Evolutionary conservation across 92 coral and sea anemone species (phyloP), one percentile per base, ranked within the genome.

Genomic region (Zoanthus gigantus): DNA sequence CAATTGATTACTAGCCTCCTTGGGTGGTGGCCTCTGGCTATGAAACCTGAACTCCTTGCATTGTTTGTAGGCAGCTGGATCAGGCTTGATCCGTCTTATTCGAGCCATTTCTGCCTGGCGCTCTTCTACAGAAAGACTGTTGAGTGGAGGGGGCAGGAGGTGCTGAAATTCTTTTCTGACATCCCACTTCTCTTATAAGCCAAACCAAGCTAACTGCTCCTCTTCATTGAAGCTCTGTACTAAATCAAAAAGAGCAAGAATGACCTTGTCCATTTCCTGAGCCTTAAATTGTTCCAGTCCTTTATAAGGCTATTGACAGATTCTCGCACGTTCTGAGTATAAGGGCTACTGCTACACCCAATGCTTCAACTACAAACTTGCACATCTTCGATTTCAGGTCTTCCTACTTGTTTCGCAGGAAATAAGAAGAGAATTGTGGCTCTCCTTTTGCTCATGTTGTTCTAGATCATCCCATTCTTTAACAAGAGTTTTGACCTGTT

Each of bases 171-270:
- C 77, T 10, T 58, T 48, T 78, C 56, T 85, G 28, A 92, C 93
- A 54, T 63, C 80, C 94, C 94, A 90, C 68, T 92, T 92, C 56
- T 90, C 93, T 23, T 93, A 92, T 69, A 92, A 11, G 37, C 88
- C 88, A 78, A 90, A 90, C 94, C 94, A 90, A 7, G 90, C 79
- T n/a, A 92, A 46, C 79, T 92, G 93, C 66, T 89, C 94, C 71
- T 92, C 94, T 14, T 63, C 71, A 18, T 79, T 83, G 37, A 56
- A 92, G 18, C 88, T 84, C 52, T 74, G 61, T 2, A 79, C 78
- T 30, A 90, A 67, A 76, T 92, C 94, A 30, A 44, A 72, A 60
- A 85, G 68, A 18, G 93, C 74, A 69, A 92, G 15, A 65, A 90
- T 66, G 29, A 92, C 57, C 32, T 61, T 90, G 68, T 92, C 93